phyloP scores from a whole-genome alignment of 2,797 vertebrate genomes.

The Dicrostonyx torquatus region DNA sequence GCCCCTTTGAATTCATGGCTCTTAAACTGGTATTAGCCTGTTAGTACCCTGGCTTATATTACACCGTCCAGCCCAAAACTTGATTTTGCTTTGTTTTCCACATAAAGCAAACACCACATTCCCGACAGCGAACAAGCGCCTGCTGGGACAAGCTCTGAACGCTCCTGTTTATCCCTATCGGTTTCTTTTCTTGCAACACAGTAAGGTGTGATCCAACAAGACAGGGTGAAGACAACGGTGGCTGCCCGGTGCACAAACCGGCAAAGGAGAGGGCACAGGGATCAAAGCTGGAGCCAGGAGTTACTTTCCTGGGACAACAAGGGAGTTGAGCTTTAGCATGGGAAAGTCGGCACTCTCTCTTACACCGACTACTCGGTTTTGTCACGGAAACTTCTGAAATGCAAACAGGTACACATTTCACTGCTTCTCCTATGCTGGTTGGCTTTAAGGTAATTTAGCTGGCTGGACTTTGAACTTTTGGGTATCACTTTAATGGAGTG shows the following conservation, averaged over 20 bases:
- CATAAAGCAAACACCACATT: not conserved
- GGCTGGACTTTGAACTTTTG: slow-evolving; percentile 21
- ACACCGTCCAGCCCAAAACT: slow-evolving; percentile 37
- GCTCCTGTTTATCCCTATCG: not conserved
- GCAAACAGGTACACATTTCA: not conserved
- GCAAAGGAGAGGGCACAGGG: slow-evolving; percentile 48
- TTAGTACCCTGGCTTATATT: slow-evolving; percentile 29
- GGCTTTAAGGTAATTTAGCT: slow-evolving; percentile 18
- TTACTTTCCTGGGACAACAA: not conserved
- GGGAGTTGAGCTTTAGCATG: not conserved
- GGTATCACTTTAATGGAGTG: not conserved
- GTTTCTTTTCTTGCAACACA: slow-evolving; percentile 23
- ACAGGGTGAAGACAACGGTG: not conserved
- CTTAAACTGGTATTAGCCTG: slow-evolving; percentile 44
- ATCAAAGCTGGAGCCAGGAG: not conserved
- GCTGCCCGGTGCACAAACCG: not conserved
- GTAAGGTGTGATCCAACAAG: not conserved
- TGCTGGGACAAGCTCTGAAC: slow-evolving; percentile 37
- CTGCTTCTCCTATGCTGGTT: not conserved
- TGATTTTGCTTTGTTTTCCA: slow-evolving; percentile 47
- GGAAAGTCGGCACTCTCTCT: slow-evolving; percentile 39
- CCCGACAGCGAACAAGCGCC: not conserved
- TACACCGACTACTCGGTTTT: not conserved
- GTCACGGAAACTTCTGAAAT: slow-evolving; percentile 25
- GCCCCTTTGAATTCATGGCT: slow-evolving; percentile 52